Percentiles rank a stretch among this genome's conserved stretches.
These are phyloP conservation scores for Eupithecia dodoneata DNA, from an alignment of 2,888 invertebrate genomes.

Conservation along the genomic window DNA sequence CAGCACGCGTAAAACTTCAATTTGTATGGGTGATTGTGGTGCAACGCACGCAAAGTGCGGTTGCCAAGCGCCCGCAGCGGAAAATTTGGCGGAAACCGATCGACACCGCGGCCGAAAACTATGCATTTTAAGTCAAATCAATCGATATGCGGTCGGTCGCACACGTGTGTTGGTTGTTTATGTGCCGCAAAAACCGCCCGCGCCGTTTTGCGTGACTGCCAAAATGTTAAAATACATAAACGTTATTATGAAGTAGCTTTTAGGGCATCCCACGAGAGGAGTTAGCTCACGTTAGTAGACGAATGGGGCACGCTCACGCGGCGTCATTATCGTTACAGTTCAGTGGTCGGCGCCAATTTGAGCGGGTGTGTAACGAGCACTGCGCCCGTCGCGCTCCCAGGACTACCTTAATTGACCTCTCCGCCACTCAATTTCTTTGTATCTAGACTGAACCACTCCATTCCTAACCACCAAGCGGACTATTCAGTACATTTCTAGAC, in stretches of 20 bases:
- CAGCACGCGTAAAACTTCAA: slow-evolving; percentile 57
- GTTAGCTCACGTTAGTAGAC: slow-evolving; percentile 72
- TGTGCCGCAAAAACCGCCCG: slow-evolving; percentile 75
- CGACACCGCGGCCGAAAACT: slow-evolving; percentile 75
- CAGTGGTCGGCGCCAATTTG: slow-evolving; percentile 74
- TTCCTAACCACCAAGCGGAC: slow-evolving; percentile 28
- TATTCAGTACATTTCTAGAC: not conserved
- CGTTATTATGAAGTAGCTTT: slow-evolving; percentile 71
- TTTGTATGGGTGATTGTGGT: slow-evolving; percentile 66
- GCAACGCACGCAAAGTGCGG: slow-evolving; percentile 65
- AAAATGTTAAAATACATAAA: slow-evolving; percentile 68
- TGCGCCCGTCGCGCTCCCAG: slow-evolving; percentile 66
- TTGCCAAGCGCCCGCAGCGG: slow-evolving; percentile 76
- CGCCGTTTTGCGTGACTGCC: slow-evolving; percentile 76
- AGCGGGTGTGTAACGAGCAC: slow-evolving; percentile 71
- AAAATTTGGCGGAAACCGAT: slow-evolving; percentile 77
- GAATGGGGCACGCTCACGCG: slow-evolving; percentile 68
- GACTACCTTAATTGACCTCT: slow-evolving; percentile 70
- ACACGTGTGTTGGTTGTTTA: slow-evolving; percentile 80
- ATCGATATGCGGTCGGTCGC: slow-evolving; percentile 76
- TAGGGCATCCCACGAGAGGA: slow-evolving; percentile 76
- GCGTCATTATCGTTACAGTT: slow-evolving; percentile 77
- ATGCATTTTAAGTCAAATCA: slow-evolving; percentile 80
- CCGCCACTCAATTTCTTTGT: slow-evolving; percentile 63
- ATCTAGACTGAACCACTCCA: slow-evolving; percentile 47